Evolutionary conservation across 2,888 invertebrate genomes (phyloP), one percentile per base, ranked within the genome.

Genomic region (Nycteola revayana): DNA sequence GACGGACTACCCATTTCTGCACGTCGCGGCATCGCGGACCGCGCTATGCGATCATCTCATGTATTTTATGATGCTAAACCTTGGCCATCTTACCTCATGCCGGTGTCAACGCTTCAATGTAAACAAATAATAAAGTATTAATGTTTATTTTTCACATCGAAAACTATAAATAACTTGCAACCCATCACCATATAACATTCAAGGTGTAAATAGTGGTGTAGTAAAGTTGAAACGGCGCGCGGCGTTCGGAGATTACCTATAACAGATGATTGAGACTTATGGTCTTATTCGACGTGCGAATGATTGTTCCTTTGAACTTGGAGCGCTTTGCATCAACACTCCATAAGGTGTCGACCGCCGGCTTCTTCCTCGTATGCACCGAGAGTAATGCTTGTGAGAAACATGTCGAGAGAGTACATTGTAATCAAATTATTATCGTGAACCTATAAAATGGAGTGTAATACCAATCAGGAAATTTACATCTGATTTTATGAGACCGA

Each of bases 401-500:
- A n/a, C n/a, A n/a, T n/a, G n/a, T n/a, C n/a, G n/a, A n/a, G n/a
- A 43, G 33, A 46, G 49, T 58, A 71, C 74, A 63, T 66, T 72
- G 74, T 72, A 69, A 56, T 45, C 36, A 48, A n/a, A n/a, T n/a
- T n/a, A n/a, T n/a, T 43, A 54, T 49, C 40, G 44, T 46, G 53
- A 50, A 56, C 46, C 61, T 66, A 74, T 76, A 72, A 74, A 70
- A 44, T 50, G 43, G 54, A 66, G 65, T 59, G 68, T 66, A 69
- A 63, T 73, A 74, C 69, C 68, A 66, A 75, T 78, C 72, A 72
- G 71, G 71, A 73, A 74, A 67, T 48, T 59, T 53, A 51, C 61
- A 62, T 67, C 56, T 36, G 42, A 59, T 56, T 81, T 80, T 76
- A 78, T 66, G 66, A 57, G 56, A 53, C 49, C 56, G 50, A 35